Conservation (phyloP, 2,888 invertebrate genomes). For the Gonocerus acuteangulatus region DNA sequence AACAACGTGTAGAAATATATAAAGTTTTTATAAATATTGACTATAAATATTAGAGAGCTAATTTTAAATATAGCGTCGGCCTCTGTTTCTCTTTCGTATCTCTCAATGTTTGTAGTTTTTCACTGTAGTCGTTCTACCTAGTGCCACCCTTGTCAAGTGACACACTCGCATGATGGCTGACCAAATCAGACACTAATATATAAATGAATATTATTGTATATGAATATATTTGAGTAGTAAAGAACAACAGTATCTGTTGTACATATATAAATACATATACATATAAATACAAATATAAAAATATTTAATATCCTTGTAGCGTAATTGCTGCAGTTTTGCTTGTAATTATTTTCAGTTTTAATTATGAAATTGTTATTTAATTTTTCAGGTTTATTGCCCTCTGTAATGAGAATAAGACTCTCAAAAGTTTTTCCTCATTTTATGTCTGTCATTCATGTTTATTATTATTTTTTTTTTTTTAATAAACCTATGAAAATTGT, state of each 20-base stretch:
- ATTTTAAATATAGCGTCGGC: slow-evolving; percentile 24
- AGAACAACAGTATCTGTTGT: slow-evolving; percentile 20
- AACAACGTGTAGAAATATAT: slow-evolving; percentile 4
- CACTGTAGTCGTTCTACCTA: slow-evolving; percentile 21
- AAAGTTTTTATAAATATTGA: slow-evolving; percentile 12
- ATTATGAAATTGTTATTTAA: too few relatives aligned
- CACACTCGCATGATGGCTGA: slow-evolving; percentile 20
- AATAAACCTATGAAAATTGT: neutral
- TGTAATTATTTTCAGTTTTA: too few relatives aligned
- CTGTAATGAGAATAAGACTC: too few relatives aligned
- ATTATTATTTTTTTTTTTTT: too few relatives aligned
- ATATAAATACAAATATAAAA: neutral
- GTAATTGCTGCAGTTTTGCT: too few relatives aligned
- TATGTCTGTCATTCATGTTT: too few relatives aligned
- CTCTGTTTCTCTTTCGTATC: slow-evolving; percentile 19
- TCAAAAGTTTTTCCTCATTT: too few relatives aligned
- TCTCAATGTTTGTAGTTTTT: slow-evolving; percentile 24
- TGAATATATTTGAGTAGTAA: slow-evolving; percentile 15
- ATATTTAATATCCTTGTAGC: neutral
- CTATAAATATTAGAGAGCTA: slow-evolving; percentile 14
- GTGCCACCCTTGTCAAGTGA: slow-evolving; percentile 18
- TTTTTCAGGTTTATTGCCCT: too few relatives aligned
- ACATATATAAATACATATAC: neutral
- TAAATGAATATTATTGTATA: slow-evolving; percentile 22
- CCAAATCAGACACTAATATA: slow-evolving; percentile 25